These are phyloP conservation scores for Hydropsyche betteni DNA, from an alignment of 2,888 invertebrate genomes.

Conservation along the genomic window DNA sequence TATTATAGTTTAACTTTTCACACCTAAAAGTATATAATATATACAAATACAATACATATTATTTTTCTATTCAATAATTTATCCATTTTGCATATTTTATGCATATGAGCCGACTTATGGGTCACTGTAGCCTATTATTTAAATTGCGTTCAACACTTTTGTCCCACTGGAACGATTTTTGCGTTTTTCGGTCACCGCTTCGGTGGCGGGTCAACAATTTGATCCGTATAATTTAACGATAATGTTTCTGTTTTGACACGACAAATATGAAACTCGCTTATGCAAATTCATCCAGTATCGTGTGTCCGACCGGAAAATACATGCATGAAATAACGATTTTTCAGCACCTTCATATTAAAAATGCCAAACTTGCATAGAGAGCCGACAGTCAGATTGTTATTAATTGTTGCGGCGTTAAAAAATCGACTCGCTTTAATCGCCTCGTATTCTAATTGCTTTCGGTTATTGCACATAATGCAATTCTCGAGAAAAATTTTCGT, in stretches of 20 bases:
- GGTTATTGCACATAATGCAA: background rate
- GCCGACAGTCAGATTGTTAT: background rate
- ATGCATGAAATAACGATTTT: slow-evolving; percentile 50
- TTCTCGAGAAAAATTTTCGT: background rate
- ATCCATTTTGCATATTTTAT: too few species aligned
- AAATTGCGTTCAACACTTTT: too few species aligned
- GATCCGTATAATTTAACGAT: slow-evolving; percentile 7
- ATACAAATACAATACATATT: too few species aligned
- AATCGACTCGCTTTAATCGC: background rate
- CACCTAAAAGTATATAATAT: too few species aligned
- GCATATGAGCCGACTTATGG: too few species aligned
- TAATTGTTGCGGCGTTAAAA: background rate
- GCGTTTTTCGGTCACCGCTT: slow-evolving; percentile 4
- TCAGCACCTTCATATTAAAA: background rate
- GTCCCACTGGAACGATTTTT: too few species aligned
- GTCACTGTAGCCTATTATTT: too few species aligned
- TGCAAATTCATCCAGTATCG: slow-evolving; percentile 50
- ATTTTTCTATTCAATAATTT: too few species aligned
- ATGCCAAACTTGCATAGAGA: background rate
- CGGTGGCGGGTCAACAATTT: background rate
- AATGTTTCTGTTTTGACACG: slow-evolving; percentile 19
- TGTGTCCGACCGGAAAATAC: slow-evolving; percentile 48
- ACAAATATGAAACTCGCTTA: slow-evolving; percentile 49
- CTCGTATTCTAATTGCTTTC: background rate
- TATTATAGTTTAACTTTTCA: too few species aligned